Percentiles rank a stretch among this genome's conserved stretches.
Evolutionary conservation across 2,113 vertebrate genomes (phyloP).

Genomic region (Vireo altiloquus): DNA sequence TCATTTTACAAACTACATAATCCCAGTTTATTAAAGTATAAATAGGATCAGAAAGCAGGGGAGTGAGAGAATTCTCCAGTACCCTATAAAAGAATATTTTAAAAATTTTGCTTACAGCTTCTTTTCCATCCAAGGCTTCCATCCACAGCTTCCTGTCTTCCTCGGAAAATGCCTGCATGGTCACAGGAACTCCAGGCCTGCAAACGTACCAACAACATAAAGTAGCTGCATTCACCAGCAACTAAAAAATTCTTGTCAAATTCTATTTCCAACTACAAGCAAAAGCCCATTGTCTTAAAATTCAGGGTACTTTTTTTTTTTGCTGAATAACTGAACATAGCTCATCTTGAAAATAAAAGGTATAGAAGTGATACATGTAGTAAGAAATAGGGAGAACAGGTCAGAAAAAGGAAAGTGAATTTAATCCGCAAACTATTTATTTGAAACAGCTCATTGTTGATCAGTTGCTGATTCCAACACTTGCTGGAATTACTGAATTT

Average conservation of each 20-base stretch:
- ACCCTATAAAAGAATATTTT: not conserved
- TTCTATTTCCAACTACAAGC: not conserved
- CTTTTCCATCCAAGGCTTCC: conserved; percentile 95
- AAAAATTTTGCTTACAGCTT: conserved; percentile 79
- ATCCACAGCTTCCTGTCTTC: conserved; percentile 92
- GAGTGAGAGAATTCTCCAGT: not conserved
- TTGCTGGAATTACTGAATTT: not conserved
- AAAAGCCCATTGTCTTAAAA: not conserved
- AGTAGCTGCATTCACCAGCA: not conserved
- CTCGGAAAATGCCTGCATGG: conserved; percentile 91
- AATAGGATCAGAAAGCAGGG: not conserved
- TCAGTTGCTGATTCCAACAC: not conserved
- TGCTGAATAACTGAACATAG: not conserved
- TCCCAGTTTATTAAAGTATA: not conserved
- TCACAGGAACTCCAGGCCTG: conserved; percentile 86
- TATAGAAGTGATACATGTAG: not conserved
- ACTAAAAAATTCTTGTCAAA: not conserved
- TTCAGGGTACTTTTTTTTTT: not conserved
- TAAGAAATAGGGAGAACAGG: not conserved
- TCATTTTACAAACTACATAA: not conserved
- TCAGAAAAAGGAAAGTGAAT: not conserved
- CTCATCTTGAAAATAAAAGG: not conserved
- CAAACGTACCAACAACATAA: not conserved
- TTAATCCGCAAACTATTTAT: not conserved
- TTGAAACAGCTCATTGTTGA: not conserved